Percentiles rank a stretch among this genome's conserved stretches.
These are phyloP conservation scores for Melanotaenia trifasciata DNA, from an alignment of 2,797 vertebrate species.

Conservation along the genomic window DNA sequence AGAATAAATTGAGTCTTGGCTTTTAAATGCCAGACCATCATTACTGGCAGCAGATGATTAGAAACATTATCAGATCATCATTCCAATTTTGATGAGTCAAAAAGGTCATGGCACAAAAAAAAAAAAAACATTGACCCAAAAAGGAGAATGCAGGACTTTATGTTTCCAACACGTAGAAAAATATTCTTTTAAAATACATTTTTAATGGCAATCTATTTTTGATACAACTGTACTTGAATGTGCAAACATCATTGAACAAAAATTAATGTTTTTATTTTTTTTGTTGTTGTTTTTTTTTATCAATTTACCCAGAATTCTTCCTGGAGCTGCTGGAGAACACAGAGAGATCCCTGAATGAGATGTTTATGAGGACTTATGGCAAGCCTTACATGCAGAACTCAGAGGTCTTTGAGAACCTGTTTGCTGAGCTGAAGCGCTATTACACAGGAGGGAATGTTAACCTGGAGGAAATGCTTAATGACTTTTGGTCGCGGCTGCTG, in stretches of 20 bases:
- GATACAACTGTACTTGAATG: neutral
- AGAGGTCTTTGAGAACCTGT: constrained; percentile 96
- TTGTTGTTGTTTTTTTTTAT: constrained; percentile 38
- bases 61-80: constrained; percentile 48
- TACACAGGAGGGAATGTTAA: constrained; percentile 97
- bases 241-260: constrained; percentile 12
- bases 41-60: constrained; percentile 85
- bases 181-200: constrained; percentile 1
- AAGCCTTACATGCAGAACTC: constrained; percentile 98
- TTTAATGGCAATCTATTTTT: too few species aligned
- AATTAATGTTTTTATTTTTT: constrained; percentile 5
- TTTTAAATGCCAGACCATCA: constrained; percentile 83
- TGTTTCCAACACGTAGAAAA: constrained; percentile 17
- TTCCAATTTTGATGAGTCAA: constrained; percentile 50
- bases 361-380: constrained; percentile 95
- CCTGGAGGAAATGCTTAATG: constrained; percentile 96
- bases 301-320: constrained; percentile 88
- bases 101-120: constrained; percentile 45
- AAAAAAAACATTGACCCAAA: constrained; percentile 27
- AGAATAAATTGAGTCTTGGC: constrained; percentile 87
- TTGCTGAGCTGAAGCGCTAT: constrained; percentile 93
- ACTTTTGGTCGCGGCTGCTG: constrained; percentile 96
- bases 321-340: constrained; percentile 95
- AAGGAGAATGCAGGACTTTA: constrained; percentile 17
- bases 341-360: constrained; percentile 92